Evolutionary conservation across 2,888 invertebrate species (phyloP).

Genomic region (Caenorhabditis virilis): DNA sequence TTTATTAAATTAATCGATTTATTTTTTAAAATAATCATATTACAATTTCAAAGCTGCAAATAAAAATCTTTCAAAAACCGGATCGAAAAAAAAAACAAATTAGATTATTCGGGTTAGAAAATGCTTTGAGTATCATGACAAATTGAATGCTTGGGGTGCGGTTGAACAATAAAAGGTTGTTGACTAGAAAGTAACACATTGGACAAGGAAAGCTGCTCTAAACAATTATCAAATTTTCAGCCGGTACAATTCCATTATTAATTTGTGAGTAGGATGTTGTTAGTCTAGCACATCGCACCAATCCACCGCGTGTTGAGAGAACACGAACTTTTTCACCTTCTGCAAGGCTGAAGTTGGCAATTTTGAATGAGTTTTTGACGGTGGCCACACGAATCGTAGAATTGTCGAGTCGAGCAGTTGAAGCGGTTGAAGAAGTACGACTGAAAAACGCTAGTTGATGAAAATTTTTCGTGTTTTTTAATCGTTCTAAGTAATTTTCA

Average conservation of each 20-base stretch:
- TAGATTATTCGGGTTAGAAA: neutral
- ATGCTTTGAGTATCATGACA: constrained; percentile 14
- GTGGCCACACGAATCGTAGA: constrained; percentile 16
- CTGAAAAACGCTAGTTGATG: too few species aligned
- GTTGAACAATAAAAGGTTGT: neutral
- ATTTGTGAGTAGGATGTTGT: constrained; percentile 12
- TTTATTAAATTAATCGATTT: too few species aligned
- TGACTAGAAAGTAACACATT: constrained; percentile 7
- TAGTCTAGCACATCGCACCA: constrained; percentile 44
- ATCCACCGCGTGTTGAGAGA: constrained; percentile 42
- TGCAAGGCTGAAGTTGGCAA: constrained; percentile 29
- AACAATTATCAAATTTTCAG: constrained; percentile 17
- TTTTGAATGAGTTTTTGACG: constrained; percentile 8
- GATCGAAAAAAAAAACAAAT: neutral
- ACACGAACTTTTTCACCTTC: constrained; percentile 55
- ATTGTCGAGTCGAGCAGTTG: constrained; percentile 6
- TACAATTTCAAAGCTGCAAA: too few species aligned
- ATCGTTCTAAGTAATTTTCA: too few species aligned
- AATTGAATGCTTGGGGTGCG: constrained; percentile 15
- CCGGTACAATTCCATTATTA: constrained; percentile 39
- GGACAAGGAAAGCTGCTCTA: neutral
- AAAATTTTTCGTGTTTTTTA: too few species aligned
- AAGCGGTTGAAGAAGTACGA: constrained; percentile 9
- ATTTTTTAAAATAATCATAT: too few species aligned
- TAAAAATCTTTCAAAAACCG: too few species aligned